A percentile compares a stretch with the other conserved stretches of the same genome.
Conservation (phyloP, 2,113 vertebrate species). For the Eulemur rufifrons region DNA sequence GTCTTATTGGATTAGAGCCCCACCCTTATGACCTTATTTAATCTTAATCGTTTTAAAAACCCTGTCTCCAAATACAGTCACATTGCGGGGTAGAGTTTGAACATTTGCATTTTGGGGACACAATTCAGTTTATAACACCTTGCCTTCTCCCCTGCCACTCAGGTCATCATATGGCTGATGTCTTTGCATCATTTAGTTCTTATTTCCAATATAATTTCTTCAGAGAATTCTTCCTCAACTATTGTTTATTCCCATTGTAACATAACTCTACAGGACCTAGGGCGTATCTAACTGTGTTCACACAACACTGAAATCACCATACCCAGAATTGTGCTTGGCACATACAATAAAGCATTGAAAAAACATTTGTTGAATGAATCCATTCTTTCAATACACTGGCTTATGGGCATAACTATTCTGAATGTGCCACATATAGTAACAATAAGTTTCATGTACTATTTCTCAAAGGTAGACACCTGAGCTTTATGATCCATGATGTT, state of each 20-base stretch:
- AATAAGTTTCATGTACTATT: neutral
- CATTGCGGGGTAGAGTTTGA: neutral
- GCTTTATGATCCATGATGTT: neutral
- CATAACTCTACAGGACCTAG: neutral
- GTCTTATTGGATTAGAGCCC: neutral
- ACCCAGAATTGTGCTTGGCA: neutral
- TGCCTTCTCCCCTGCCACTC: neutral
- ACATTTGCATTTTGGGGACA: neutral
- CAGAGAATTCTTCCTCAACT: neutral
- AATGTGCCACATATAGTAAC: neutral
- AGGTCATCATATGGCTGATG: neutral
- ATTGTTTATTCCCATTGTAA: neutral
- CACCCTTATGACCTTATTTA: neutral
- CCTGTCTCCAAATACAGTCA: neutral
- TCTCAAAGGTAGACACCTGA: neutral
- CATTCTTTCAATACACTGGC: neutral
- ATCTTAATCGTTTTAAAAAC: neutral
- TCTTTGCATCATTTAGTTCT: neutral
- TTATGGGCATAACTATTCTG: neutral
- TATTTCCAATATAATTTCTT: neutral
- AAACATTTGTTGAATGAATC: neutral
- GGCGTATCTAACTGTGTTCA: neutral
- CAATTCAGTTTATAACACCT: neutral
- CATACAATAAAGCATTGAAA: neutral
- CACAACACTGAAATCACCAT: neutral